Percentiles rank a stretch among this genome's conserved stretches.
phyloP scores from a whole-genome alignment of 2,797 vertebrate species.

The Tragopan temminckii region DNA sequence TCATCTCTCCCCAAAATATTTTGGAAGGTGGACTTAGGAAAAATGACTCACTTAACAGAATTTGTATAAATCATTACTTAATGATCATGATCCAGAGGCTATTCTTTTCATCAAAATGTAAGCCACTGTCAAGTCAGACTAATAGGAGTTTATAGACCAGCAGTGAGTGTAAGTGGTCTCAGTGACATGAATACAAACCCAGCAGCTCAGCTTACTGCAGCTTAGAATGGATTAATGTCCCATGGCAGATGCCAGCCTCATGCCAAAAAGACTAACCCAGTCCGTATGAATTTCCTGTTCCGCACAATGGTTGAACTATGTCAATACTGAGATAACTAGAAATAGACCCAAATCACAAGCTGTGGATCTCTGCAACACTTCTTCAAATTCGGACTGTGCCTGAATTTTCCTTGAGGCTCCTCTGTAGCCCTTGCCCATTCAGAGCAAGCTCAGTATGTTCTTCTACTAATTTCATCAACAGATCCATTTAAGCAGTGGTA shows the following conservation, averaged over 20 bases:
- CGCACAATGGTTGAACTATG: not conserved
- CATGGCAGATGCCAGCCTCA: not conserved
- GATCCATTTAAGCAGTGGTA: not conserved
- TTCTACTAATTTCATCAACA: not conserved
- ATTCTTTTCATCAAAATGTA: constrained; percentile 21
- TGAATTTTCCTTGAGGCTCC: not conserved
- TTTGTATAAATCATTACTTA: not conserved
- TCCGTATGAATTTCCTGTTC: not conserved
- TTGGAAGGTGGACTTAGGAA: not conserved
- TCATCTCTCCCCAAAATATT: constrained; percentile 13
- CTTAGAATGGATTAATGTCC: constrained; percentile 53
- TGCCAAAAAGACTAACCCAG: not conserved
- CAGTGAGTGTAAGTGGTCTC: not conserved
- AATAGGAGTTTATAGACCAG: constrained; percentile 29
- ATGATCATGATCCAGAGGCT: not conserved
- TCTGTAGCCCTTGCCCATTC: not conserved
- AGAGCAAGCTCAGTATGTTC: not conserved
- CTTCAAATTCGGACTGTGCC: not conserved
- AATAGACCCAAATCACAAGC: not conserved
- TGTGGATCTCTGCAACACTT: not conserved
- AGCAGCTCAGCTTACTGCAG: constrained; percentile 39
- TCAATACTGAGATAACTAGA: not conserved
- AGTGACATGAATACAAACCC: constrained; percentile 41
- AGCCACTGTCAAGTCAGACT: constrained; percentile 27
- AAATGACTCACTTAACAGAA: not conserved